Conservation (phyloP, 2,888 invertebrate genomes). For the Lucinisca nassula region DNA sequence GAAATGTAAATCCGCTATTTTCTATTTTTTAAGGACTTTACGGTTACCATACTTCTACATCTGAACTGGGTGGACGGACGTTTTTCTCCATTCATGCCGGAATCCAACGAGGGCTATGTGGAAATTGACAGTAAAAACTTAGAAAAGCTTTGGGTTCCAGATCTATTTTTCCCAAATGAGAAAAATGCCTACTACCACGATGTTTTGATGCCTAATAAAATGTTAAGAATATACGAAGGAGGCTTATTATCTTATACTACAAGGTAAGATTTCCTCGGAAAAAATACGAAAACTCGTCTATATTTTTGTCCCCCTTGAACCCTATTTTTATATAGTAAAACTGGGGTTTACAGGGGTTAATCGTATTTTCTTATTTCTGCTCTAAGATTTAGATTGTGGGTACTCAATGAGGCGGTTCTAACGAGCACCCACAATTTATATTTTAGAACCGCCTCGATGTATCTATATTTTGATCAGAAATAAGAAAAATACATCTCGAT, state of each 20-base stretch:
- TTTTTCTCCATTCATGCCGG: slow-evolving; percentile 37
- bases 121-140: slow-evolving; percentile 91
- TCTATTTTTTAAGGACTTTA: slow-evolving; percentile 78
- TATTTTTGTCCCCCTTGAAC: no score
- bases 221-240: slow-evolving; percentile 98
- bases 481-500: no score
- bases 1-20: neutral
- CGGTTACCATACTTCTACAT: slow-evolving; percentile 80
- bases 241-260: slow-evolving; percentile 99
- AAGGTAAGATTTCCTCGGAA: slow-evolving; percentile 89
- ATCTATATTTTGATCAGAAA: no score
- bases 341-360: no score
- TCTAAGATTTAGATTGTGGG: no score
- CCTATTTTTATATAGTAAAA: no score
- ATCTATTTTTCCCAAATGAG: slow-evolving; percentile 99
- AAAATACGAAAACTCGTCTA: no score
- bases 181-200: slow-evolving; percentile 98
- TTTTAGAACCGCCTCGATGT: no score
- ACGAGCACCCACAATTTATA: no score
- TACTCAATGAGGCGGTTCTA: no score
- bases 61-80: slow-evolving; percentile 79
- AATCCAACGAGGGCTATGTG: slow-evolving; percentile 90
- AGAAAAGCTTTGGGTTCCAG: slow-evolving; percentile 99
- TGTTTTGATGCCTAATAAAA: slow-evolving; percentile 99
- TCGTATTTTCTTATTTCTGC: no score